phyloP scores from a whole-genome alignment of 2,888 invertebrate species.

The Hedya salicella region DNA sequence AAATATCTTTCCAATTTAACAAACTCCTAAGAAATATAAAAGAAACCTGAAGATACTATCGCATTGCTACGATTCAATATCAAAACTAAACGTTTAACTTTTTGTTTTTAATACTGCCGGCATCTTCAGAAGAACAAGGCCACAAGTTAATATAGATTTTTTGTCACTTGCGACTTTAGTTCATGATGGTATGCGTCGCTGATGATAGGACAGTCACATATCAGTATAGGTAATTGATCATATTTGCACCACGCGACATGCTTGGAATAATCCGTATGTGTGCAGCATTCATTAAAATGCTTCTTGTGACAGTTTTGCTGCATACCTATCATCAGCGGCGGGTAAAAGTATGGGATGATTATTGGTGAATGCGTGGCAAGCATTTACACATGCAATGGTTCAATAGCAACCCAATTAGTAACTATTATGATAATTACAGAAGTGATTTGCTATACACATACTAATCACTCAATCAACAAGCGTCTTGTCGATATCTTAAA shows the following conservation, averaged over 20 bases:
- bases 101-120: not conserved
- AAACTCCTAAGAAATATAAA: not conserved
- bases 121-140: not conserved
- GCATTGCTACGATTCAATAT: slow-evolving; percentile 1
- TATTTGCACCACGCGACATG: slow-evolving; percentile 44
- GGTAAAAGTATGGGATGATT: slow-evolving; percentile 32
- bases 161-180: not conserved
- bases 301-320: slow-evolving; percentile 47
- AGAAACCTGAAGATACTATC: slow-evolving; percentile 6
- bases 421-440: slow-evolving; percentile 20
- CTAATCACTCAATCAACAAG: slow-evolving; percentile 8
- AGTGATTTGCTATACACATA: not conserved
- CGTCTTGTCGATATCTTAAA: slow-evolving; percentile 10
- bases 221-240: slow-evolving; percentile 33
- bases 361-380: slow-evolving; percentile 6
- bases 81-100: slow-evolving; percentile 11
- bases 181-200: not conserved
- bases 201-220: slow-evolving; percentile 16
- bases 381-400: slow-evolving; percentile 19
- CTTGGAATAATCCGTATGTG: slow-evolving; percentile 30
- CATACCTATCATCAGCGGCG: slow-evolving; percentile 12
- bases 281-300: slow-evolving; percentile 49
- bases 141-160: not conserved
- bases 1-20: not conserved
- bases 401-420: slow-evolving; percentile 23